These are phyloP conservation scores for Channa argus DNA, from an alignment of 2,113 vertebrate species.

Conservation along the genomic window DNA sequence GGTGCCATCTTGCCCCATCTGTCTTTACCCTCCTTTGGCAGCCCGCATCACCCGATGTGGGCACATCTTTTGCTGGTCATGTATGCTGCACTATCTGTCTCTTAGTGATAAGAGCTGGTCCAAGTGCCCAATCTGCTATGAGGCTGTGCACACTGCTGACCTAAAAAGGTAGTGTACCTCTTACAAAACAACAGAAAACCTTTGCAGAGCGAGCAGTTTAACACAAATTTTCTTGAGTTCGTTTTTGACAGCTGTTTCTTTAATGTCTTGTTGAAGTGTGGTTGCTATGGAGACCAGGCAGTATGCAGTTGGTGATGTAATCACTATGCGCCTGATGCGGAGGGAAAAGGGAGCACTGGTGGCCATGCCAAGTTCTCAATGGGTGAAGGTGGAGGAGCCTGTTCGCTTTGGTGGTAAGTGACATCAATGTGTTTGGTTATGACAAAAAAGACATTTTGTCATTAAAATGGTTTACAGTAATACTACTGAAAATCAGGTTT, in stretches of 20 bases:
- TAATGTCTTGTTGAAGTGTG: conserved; percentile 82
- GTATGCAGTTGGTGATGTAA: conserved; percentile 90
- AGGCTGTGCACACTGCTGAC: conserved; percentile 92
- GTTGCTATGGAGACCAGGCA: conserved; percentile 95
- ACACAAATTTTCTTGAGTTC: too few relatives aligned
- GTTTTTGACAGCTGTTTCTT: background rate
- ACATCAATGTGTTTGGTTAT: background rate
- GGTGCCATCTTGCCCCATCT: conserved; percentile 98
- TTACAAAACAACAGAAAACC: too few relatives aligned
- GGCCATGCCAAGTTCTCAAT: conserved; percentile 94
- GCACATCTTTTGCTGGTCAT: conserved; percentile 98
- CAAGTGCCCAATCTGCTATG: conserved; percentile 98
- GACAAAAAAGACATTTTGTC: background rate
- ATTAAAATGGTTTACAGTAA: background rate
- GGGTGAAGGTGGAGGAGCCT: conserved; percentile 94
- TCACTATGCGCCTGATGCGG: conserved; percentile 97
- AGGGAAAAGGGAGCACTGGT: conserved; percentile 94
- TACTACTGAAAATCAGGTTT: background rate
- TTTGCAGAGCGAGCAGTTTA: too few relatives aligned
- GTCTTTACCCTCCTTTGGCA: conserved; percentile 94
- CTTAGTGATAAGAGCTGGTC: conserved; percentile 96
- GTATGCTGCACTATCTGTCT: conserved; percentile 97
- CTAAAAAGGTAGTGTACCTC: conserved; percentile 90
- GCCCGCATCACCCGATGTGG: conserved; percentile 98
- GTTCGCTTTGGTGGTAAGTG: conserved; percentile 90